phyloP scores from a whole-genome alignment of 2,888 invertebrate species.

The Biston betularia region DNA sequence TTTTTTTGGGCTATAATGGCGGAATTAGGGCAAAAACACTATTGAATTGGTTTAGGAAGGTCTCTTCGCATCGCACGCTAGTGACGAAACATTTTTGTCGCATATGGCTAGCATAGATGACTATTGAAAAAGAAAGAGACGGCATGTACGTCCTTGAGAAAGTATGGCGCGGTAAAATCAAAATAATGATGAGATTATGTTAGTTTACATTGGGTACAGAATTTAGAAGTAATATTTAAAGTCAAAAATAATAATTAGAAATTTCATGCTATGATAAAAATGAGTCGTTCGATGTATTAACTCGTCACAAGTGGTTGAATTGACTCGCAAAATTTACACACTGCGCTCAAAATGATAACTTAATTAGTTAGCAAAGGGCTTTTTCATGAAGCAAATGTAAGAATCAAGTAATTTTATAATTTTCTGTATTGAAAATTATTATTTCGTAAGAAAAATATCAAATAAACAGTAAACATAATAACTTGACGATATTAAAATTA shows the following conservation, averaged over 20 bases:
- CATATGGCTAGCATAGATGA: slow-evolving; percentile 61
- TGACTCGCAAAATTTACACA: not conserved
- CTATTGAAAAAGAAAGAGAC: slow-evolving; percentile 68
- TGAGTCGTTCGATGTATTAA: too few species aligned
- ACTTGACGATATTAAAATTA: not conserved
- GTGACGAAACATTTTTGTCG: slow-evolving; percentile 75
- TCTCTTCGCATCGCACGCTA: slow-evolving; percentile 67
- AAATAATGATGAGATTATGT: slow-evolving; percentile 44
- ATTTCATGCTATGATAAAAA: not conserved
- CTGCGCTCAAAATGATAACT: slow-evolving; percentile 2
- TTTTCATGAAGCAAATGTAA: not conserved
- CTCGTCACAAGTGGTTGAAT: too few species aligned
- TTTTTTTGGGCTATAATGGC: slow-evolving; percentile 78
- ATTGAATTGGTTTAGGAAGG: slow-evolving; percentile 56
- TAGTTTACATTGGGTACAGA: not conserved
- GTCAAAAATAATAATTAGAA: not conserved
- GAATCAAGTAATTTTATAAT: not conserved
- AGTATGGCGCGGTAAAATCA: slow-evolving; percentile 83
- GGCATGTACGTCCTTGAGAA: slow-evolving; percentile 67
- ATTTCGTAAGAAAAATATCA: not conserved
- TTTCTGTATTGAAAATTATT: not conserved
- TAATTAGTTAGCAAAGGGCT: not conserved
- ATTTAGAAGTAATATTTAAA: not conserved
- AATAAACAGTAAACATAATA: not conserved
- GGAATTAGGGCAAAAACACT: slow-evolving; percentile 79